Conservation (phyloP, 2,797 vertebrate genomes). For the Eulemur coronatus region DNA sequence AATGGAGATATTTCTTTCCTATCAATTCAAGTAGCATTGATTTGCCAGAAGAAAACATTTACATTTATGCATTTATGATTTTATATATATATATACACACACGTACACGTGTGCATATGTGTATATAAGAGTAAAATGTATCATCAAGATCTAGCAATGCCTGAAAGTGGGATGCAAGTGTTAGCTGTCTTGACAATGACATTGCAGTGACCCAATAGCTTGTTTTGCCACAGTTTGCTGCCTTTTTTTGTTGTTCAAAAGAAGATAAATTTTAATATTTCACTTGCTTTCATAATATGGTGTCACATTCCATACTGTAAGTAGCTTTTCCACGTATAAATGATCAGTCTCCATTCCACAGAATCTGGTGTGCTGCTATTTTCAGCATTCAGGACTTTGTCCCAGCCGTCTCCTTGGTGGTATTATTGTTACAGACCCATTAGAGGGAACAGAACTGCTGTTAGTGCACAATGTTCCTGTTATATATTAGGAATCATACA, state of each 20-base stretch:
- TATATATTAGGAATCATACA: constrained; percentile 76
- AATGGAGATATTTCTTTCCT: not conserved
- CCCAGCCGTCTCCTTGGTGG: constrained; percentile 48
- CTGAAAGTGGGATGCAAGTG: not conserved
- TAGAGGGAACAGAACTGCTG: constrained; percentile 80
- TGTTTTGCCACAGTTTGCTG: not conserved
- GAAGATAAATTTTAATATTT: constrained; percentile 73
- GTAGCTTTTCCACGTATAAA: constrained; percentile 64
- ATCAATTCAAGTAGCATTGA: not conserved
- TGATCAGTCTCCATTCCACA: constrained; percentile 54
- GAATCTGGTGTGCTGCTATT: constrained; percentile 62
- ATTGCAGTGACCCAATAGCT: not conserved
- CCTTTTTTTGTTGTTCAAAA: constrained; percentile 60
- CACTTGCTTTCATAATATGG: constrained; percentile 50
- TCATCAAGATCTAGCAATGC: not conserved
- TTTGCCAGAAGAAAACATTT: constrained; percentile 34
- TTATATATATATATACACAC: too few relatives aligned
- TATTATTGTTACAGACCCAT: constrained; percentile 77
- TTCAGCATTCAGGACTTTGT: constrained; percentile 67
- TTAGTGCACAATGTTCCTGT: constrained; percentile 61
- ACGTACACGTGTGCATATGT: too few relatives aligned
- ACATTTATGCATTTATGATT: not conserved
- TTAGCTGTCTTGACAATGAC: not conserved
- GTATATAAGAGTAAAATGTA: not conserved
- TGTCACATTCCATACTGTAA: constrained; percentile 66